Conservation (phyloP, 2,113 vertebrate genomes). For the Dipodomys stephensi region DNA sequence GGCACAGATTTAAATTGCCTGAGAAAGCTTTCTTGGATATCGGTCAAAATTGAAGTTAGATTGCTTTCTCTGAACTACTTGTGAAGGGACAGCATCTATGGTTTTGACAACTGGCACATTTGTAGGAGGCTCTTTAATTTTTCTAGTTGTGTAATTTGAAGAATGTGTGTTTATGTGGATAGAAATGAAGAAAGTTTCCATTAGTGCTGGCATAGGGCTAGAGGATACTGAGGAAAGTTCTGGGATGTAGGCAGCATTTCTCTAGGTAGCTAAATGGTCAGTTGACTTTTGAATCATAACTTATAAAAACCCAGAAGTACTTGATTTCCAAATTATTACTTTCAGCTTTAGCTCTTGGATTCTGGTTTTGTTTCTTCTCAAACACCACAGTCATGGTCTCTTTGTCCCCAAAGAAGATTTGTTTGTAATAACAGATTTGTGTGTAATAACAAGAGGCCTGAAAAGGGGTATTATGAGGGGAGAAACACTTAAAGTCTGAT, state of each 20-base stretch:
- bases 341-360: slow-evolving; percentile 38
- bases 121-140: background rate
- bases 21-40: slow-evolving; percentile 37
- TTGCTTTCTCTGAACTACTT: slow-evolving; percentile 46
- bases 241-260: slow-evolving; percentile 3
- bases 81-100: background rate
- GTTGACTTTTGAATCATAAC: slow-evolving; percentile 17
- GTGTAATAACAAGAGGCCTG: background rate
- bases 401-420: background rate
- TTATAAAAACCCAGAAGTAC: slow-evolving; percentile 10
- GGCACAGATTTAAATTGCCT: slow-evolving; percentile 49
- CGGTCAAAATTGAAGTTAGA: slow-evolving; percentile 37
- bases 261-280: background rate
- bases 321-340: background rate
- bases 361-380: slow-evolving; percentile 39
- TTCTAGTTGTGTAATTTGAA: slow-evolving; percentile 7
- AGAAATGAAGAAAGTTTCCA: background rate
- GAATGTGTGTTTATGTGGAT: background rate
- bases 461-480: background rate
- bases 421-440: background rate
- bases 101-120: background rate
- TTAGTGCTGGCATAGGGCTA: background rate
- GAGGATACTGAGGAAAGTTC: background rate
- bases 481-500: too few species aligned
- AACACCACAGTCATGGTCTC: background rate